Evolutionary conservation across 2,888 invertebrate species (phyloP).

Genomic region (Eupithecia centaureata): DNA sequence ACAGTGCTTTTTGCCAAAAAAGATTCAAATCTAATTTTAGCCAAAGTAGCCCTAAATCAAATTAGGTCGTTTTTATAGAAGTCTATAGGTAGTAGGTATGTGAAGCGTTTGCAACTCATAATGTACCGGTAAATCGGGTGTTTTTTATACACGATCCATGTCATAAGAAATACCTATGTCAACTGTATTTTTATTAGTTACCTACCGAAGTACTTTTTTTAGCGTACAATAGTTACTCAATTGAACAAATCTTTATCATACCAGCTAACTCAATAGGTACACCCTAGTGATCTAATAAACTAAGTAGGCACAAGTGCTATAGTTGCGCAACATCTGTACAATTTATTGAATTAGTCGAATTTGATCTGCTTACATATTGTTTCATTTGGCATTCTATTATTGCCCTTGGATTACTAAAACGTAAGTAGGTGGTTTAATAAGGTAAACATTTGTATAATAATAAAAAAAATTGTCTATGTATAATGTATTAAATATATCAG

Average conservation of each 20-base stretch:
- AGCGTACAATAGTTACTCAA: too few species aligned
- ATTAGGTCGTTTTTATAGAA: constrained; percentile 20
- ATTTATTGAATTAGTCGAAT: neutral
- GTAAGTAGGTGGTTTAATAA: neutral
- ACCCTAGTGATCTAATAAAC: constrained; percentile 40
- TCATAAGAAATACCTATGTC: constrained; percentile 21
- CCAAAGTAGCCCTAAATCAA: constrained; percentile 1
- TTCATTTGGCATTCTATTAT: neutral
- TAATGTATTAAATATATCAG: too few species aligned
- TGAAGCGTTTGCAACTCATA: constrained; percentile 44
- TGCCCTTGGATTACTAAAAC: neutral
- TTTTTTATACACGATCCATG: constrained; percentile 8
- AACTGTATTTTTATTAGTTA: too few species aligned
- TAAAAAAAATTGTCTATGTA: too few species aligned
- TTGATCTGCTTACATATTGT: neutral
- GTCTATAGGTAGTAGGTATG: constrained; percentile 39
- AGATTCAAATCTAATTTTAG: neutral
- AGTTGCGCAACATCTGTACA: constrained; percentile 20
- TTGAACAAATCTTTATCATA: constrained; percentile 36
- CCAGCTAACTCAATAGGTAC: constrained; percentile 2
- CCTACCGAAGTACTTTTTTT: too few species aligned
- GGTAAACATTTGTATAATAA: too few species aligned
- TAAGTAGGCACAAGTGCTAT: constrained; percentile 37
- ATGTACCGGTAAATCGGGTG: constrained; percentile 41
- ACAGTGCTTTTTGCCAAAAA: neutral